Evolutionary conservation across 2,888 invertebrate species (phyloP), one percentile per base, ranked within the genome.

Genomic region (Dryobota labecula): DNA sequence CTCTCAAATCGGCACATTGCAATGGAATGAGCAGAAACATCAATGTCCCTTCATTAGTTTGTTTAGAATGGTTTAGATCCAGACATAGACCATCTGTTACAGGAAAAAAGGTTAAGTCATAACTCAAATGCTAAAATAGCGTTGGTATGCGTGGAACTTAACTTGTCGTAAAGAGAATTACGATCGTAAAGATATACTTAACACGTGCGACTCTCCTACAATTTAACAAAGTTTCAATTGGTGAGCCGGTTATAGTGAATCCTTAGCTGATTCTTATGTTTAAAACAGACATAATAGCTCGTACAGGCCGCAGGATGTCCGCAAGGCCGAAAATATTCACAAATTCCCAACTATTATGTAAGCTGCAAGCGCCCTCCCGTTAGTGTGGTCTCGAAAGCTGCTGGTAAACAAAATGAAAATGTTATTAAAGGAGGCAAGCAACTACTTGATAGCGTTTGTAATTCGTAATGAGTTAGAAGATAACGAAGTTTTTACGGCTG

Each of bases 341-440:
- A 33, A 69, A 79, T 70, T 84, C 80, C 75, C 76, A 78, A 78
- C 79, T 85, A 80, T 87, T n/a, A n/a, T n/a, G n/a, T n/a, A n/a
- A n/a, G n/a, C n/a, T 79, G 64, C 72, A 63, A 69, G 33, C 78
- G 38, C 78, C 84, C 81, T 76, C 72, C 86, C 86, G 89, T 91
- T 88, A 89, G n/a, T 30, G 30, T 15, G 53, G 45, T 68, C 86
- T 88, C 87, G 87, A 88, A 90, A 90, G 84, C 70, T 53, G 70
- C 66, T 77, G 80, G 86, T 79, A 88, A 89, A 88, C 86, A 87
- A 87, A 90, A 88, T 90, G 85, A 84, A 85, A 80, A 76, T 77
- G 83, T 86, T 86, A 87, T 71, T 67, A 47, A 73, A 70, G n/a
- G 49, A 58, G 65, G 38, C 41, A 61, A 43, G 5, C 27, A 8